A percentile compares a stretch with the other conserved stretches of the same genome.
phyloP scores from a whole-genome alignment of 1,140 invertebrate species.

The Diabrotica virgifera region DNA sequence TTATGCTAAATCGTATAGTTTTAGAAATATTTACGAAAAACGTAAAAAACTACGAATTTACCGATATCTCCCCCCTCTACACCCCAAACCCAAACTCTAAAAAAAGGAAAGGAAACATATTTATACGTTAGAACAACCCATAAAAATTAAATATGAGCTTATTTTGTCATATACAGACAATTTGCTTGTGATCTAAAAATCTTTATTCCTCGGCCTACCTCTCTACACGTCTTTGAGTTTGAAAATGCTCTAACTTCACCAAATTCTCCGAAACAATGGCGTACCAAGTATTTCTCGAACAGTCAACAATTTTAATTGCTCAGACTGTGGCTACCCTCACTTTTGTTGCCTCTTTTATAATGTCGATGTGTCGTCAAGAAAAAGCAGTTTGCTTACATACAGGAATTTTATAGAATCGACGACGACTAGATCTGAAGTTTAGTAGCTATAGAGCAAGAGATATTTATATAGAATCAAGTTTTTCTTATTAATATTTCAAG shows the following conservation, averaged over 20 bases:
- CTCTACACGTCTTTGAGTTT: neutral
- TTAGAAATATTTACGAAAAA: no score
- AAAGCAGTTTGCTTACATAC: neutral
- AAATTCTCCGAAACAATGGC: slow-evolving; percentile 22
- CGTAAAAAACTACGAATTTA: no score
- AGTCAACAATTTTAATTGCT: slow-evolving; percentile 19
- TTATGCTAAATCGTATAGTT: no score
- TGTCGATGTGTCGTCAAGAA: neutral
- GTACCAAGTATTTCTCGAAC: slow-evolving; percentile 19
- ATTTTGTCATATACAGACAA: neutral
- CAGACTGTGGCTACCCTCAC: neutral
- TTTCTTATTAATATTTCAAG: no score
- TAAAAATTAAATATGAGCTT: no score
- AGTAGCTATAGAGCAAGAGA: neutral
- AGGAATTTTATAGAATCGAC: slow-evolving; percentile 4
- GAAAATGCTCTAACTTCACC: slow-evolving; percentile 13
- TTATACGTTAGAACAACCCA: no score
- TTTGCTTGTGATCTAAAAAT: neutral
- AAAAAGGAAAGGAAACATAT: no score
- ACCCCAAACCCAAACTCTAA: no score
- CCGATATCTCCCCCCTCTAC: no score
- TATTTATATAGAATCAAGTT: neutral
- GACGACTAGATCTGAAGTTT: neutral
- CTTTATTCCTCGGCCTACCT: neutral
- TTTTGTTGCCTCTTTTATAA: slow-evolving; percentile 1